Evolutionary conservation across 2,113 vertebrate genomes (phyloP), one percentile per base, ranked within the genome.

Genomic region (Zootoca vivipara): DNA sequence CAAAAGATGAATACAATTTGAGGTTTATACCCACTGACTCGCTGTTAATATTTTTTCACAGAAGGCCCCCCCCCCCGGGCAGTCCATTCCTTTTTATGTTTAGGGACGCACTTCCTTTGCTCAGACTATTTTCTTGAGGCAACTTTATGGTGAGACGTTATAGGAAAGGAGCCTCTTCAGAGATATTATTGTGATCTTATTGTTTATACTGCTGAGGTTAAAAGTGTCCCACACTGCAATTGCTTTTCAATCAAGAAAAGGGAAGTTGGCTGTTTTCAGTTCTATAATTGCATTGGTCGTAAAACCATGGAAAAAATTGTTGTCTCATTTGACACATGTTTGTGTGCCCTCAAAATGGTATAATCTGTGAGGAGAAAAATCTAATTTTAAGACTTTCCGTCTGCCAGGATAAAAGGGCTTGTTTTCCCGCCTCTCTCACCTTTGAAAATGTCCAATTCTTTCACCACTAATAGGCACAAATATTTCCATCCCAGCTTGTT

Each of bases 401-500:
- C 58, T 90, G 13, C 77, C 87, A 88, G 83, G 70, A 78, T 69
- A 90, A 79, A 84, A 40, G 2, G 20, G 58, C 15, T 65, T 89
- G 62, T 84, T 90, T 89, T 85, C 70, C 2, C 22, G 56, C 58
- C 58, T 7, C 70, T 8, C 26, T 33, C 85, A 33, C 85, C 75
- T 52, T 86, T 93, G 84, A 87, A 87, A 91, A 87, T 82, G 26
- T 72, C 90, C 78, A 74, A 26, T 81, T 69, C 85, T 90, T 93
- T 73, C 78, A 85, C 72, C 40, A 73, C 85, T 69, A 86, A 89
- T 52, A 86, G 65, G 74, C 83, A 89, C 33, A 82, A 70, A 42
- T 83, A 88, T 87, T 77, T 87, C 7, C 80, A 93, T 67, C 85
- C 84, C 81, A 86, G 12, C 38, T 91, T 28, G 42, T 58, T 30